Percentiles rank a stretch among this genome's conserved stretches.
Conservation (phyloP, 2,113 vertebrate genomes). For the Orientallactaga bullata region DNA sequence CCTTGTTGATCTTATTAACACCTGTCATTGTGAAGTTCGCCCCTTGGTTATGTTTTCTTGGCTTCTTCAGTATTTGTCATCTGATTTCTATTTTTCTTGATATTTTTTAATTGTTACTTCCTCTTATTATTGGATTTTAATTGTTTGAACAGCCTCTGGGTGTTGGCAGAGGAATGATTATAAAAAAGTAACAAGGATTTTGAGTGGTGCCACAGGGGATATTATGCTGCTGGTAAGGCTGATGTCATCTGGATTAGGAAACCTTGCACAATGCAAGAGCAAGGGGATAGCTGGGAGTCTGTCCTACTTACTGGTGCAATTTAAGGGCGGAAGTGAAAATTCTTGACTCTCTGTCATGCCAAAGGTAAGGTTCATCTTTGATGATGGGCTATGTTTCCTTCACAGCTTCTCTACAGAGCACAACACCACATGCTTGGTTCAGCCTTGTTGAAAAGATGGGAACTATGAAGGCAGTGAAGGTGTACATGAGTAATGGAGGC, state of each 20-base stretch:
- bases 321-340: background rate
- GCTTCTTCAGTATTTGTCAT: slow-evolving; percentile 57
- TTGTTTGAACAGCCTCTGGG: slow-evolving; percentile 69
- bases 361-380: background rate
- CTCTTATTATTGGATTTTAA: slow-evolving; percentile 73
- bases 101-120: slow-evolving; percentile 76
- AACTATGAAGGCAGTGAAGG: background rate
- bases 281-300: too few relatives aligned
- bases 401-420: background rate
- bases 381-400: fast-evolving
- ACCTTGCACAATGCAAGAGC: fast-evolving
- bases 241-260: slow-evolving; percentile 38
- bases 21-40: slow-evolving; percentile 58
- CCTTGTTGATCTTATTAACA: slow-evolving; percentile 72
- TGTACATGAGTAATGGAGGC: background rate
- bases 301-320: background rate
- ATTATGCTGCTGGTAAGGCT: background rate
- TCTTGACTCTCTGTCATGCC: background rate
- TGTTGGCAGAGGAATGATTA: slow-evolving; percentile 62
- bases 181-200: slow-evolving; percentile 48
- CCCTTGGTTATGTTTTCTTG: slow-evolving; percentile 55
- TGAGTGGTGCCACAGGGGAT: background rate
- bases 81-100: slow-evolving; percentile 55
- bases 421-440: background rate
- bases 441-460: background rate